phyloP scores from a whole-genome alignment of 2,888 invertebrate species.

The Epistrophe eligans region DNA sequence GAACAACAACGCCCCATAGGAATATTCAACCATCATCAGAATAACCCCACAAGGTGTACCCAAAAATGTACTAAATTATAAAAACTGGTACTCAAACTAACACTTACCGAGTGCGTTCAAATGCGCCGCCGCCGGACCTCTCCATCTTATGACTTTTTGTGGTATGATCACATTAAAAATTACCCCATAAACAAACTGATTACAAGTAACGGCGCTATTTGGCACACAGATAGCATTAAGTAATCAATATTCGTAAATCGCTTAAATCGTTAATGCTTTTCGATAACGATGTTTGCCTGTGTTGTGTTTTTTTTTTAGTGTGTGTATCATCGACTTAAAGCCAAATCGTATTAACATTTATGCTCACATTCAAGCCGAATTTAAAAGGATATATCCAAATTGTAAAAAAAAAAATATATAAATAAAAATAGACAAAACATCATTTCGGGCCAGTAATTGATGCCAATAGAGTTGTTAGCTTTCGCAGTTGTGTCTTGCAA shows the following conservation, averaged over 20 bases:
- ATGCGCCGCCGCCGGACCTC: background rate
- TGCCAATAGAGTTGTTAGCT: conserved; percentile 76
- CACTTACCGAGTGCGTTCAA: conserved; percentile 48
- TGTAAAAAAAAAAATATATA: conserved; percentile 25
- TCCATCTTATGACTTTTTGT: conserved; percentile 8
- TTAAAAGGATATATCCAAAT: conserved; percentile 23
- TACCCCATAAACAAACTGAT: conserved; percentile 67
- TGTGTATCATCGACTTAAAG: conserved; percentile 12
- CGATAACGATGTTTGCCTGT: conserved; percentile 30
- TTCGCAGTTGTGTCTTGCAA: conserved; percentile 40
- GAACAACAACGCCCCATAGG: background rate
- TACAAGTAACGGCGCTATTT: conserved; percentile 55
- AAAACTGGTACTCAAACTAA: conserved; percentile 37
- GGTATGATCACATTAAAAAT: conserved; percentile 45
- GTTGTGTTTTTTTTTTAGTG: too few species aligned
- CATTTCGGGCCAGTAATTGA: conserved; percentile 69
- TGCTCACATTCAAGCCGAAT: conserved; percentile 7
- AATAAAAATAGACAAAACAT: conserved; percentile 36
- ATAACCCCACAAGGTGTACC: background rate
- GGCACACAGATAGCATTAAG: conserved; percentile 51
- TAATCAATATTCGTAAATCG: conserved; percentile 59
- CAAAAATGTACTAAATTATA: conserved; percentile 1
- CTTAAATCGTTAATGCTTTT: conserved; percentile 22
- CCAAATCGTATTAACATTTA: background rate
- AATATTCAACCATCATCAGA: background rate